A percentile compares a stretch with the other conserved stretches of the same genome.
phyloP scores from a whole-genome alignment of 2,797 vertebrate genomes.

The Rhadinocentrus ornatus region DNA sequence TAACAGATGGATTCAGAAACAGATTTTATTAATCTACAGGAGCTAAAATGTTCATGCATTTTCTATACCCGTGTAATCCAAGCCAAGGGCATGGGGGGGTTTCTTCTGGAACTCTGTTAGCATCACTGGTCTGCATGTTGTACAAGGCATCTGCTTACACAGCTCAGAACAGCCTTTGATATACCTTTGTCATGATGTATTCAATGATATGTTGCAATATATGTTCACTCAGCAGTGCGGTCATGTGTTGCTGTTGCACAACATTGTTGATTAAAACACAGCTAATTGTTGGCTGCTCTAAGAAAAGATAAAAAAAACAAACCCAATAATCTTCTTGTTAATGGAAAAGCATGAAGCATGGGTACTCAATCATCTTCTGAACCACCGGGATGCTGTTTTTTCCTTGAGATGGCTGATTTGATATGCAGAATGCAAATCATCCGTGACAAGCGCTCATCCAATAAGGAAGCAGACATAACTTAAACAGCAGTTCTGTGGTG shows the following conservation, averaged over 20 bases:
- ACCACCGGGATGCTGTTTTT: slow-evolving; percentile 28
- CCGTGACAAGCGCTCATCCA: slow-evolving; percentile 52
- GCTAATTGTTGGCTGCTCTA: slow-evolving; percentile 49
- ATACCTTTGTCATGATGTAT: slow-evolving; percentile 5
- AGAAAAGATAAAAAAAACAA: slow-evolving; percentile 38
- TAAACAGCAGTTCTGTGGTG: slow-evolving; percentile 39
- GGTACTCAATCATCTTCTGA: slow-evolving; percentile 37
- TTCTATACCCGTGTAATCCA: no score
- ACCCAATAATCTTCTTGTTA: slow-evolving; percentile 47
- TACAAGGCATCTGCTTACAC: neutral
- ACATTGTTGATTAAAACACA: slow-evolving; percentile 41
- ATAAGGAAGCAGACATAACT: slow-evolving; percentile 60
- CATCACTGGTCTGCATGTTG: neutral
- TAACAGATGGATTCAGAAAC: neutral
- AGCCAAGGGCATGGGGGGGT: no score
- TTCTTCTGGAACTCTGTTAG: neutral
- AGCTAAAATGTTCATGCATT: neutral
- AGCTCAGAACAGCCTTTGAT: slow-evolving; percentile 19
- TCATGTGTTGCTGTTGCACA: slow-evolving; percentile 37
- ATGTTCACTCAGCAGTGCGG: slow-evolving; percentile 19
- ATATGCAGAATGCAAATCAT: slow-evolving; percentile 59
- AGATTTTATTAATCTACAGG: neutral
- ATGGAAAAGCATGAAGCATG: slow-evolving; percentile 52
- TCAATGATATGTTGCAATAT: slow-evolving; percentile 49
- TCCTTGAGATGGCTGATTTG: slow-evolving; percentile 56